Evolutionary conservation across 2,888 invertebrate species (phyloP).

Genomic region (Rotaria sp.): DNA sequence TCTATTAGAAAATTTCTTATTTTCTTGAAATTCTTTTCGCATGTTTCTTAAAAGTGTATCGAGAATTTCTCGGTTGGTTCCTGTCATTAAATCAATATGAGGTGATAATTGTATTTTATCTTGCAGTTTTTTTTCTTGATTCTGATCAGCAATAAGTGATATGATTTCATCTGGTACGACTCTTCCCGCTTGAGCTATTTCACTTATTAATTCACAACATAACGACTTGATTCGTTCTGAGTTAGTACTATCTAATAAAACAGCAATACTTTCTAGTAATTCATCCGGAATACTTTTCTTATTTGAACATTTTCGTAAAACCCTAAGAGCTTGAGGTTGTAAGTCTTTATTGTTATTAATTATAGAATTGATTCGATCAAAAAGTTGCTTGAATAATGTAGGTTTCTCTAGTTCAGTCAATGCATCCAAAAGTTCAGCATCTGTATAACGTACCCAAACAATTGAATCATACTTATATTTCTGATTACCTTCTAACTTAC

Average conservation of each 20-base stretch:
- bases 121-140: too few relatives aligned
- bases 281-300: not conserved
- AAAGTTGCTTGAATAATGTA: not conserved
- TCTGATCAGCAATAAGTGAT: too few relatives aligned
- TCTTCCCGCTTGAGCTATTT: too few relatives aligned
- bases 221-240: not conserved
- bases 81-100: too few relatives aligned
- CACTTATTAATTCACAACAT: too few relatives aligned
- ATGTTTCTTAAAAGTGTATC: too few relatives aligned
- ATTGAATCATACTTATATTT: too few relatives aligned
- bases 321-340: not conserved
- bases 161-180: too few relatives aligned
- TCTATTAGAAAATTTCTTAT: too few relatives aligned
- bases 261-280: not conserved
- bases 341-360: not conserved
- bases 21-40: too few relatives aligned
- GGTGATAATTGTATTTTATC: too few relatives aligned
- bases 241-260: not conserved
- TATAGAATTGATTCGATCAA: not conserved
- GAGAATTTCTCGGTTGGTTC: too few relatives aligned
- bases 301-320: not conserved
- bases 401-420: not conserved
- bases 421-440: not conserved
- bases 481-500: not conserved
- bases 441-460: not conserved